Conservation (phyloP, 2,797 vertebrate species). For the Sebastes elongatus region DNA sequence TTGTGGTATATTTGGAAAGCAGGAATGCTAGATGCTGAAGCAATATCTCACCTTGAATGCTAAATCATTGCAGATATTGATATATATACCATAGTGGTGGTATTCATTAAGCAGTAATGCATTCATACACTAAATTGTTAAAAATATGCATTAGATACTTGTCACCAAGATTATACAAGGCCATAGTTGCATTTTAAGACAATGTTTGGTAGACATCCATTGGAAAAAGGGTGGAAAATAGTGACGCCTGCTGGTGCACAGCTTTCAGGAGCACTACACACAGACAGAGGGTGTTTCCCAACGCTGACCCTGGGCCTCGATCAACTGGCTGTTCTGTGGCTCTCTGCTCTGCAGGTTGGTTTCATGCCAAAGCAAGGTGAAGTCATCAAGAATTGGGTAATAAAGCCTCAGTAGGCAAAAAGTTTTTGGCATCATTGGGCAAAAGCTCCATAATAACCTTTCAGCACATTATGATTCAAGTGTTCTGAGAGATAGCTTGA, state of each 20-base stretch:
- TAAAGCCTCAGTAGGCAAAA: not conserved
- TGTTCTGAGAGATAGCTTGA: no score
- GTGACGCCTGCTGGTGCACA: not conserved
- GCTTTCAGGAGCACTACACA: not conserved
- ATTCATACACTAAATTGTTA: not conserved
- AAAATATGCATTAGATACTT: not conserved
- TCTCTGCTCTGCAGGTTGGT: not conserved
- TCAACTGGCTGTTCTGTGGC: not conserved
- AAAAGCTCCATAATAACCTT: no score
- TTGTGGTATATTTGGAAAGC: slow-evolving; percentile 14
- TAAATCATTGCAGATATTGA: no score
- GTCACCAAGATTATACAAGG: not conserved
- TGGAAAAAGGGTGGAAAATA: not conserved
- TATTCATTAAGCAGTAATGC: not conserved
- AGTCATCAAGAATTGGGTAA: not conserved
- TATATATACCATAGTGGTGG: no score
- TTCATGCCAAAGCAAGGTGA: not conserved
- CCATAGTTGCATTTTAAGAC: not conserved
- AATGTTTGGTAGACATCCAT: not conserved
- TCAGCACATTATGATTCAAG: no score
- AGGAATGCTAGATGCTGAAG: not conserved
- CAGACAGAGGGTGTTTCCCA: not conserved
- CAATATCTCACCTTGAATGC: not conserved
- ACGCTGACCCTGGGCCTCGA: not conserved
- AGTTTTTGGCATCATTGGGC: no score